Evolutionary conservation across 2,113 vertebrate genomes (phyloP), one percentile per base, ranked within the genome.

Genomic region (Odontesthes bonariensis): DNA sequence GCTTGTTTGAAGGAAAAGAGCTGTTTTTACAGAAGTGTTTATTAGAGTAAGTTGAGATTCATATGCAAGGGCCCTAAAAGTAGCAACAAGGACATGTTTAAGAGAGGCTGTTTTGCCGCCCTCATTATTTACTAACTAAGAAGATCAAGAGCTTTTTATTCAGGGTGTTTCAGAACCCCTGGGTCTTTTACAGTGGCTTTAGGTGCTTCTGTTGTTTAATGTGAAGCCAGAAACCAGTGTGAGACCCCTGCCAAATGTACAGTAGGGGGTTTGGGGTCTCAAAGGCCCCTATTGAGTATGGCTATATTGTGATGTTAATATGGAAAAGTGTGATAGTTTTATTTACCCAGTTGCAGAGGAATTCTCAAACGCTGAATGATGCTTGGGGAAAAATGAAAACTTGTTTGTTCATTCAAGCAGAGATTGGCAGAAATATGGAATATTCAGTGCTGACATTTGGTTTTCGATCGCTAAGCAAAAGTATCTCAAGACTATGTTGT

Each of bases 181-280:
- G 73, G 19, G 62, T 81, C 69, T 89, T 91, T 90, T 86, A 87
- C 69, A 79, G 38, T 59, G n/a, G 64, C 78, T 83, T 19, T 47
- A 54, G 75, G 75, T 74, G 69, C 40, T 73, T 73, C 44, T 64
- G 58, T 33, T 67, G 49, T 77, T 82, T 85, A 81, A 91, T 72
- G 44, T 31, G 82, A 76, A 79, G 82, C 59, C 79, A 77, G 46
- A 68, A 81, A 73, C 38, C 47, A 78, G 60, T 79, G 83, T 84
- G 74, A 49, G 67, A 31, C 65, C 49, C 32, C 78, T 83, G 86
- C 27, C 75, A 73, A 85, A 64, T 58, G 19, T 79, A 56, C 47
- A 79, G 61, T 61, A 58, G 11, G 46, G 16, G 62, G 23, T 35
- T 55, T 14, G 17, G n/a, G 44, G 55, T 58, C 20, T 59, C 13